Evolutionary conservation across 2,888 invertebrate species (phyloP).

Genomic region (Epistrophe eligans): DNA sequence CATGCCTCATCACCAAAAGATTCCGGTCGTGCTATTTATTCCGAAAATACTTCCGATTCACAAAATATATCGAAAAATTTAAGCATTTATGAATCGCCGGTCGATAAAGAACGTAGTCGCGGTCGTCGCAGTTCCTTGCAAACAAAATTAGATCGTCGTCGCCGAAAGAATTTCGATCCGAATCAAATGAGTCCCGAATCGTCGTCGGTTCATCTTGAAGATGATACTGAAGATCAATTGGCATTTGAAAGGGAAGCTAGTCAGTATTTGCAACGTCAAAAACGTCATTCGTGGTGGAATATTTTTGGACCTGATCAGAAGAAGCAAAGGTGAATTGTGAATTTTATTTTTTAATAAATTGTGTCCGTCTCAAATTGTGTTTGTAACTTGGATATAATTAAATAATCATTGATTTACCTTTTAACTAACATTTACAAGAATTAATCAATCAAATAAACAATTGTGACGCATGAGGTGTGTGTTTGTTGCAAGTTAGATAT

Average conservation of each 20-base stretch:
- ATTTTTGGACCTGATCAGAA: slow-evolving; percentile 92
- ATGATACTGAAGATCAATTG: slow-evolving; percentile 76
- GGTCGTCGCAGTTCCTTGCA: slow-evolving; percentile 83
- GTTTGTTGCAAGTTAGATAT: too few species aligned
- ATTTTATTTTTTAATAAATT: slow-evolving; percentile 29
- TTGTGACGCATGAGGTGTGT: too few species aligned
- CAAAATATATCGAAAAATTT: slow-evolving; percentile 64
- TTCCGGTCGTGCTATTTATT: slow-evolving; percentile 80
- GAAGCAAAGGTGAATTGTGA: slow-evolving; percentile 86
- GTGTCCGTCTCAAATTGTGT: neutral
- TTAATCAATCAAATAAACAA: too few species aligned
- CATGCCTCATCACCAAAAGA: slow-evolving; percentile 82
- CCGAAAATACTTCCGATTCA: slow-evolving; percentile 80
- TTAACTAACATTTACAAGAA: too few species aligned
- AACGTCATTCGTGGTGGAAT: slow-evolving; percentile 95
- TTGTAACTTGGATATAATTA: slow-evolving; percentile 6
- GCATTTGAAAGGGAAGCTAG: slow-evolving; percentile 77
- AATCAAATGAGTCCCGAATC: slow-evolving; percentile 79
- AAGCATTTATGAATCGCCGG: slow-evolving; percentile 76
- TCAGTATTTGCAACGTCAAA: slow-evolving; percentile 84
- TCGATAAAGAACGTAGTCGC: slow-evolving; percentile 81
- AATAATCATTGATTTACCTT: slow-evolving; percentile 1
- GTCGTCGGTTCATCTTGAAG: slow-evolving; percentile 77
- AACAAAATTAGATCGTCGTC: slow-evolving; percentile 83
- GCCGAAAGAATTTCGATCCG: slow-evolving; percentile 82